phyloP scores from a whole-genome alignment of 1,140 invertebrate genomes.

The Aphidius gifuensis region DNA sequence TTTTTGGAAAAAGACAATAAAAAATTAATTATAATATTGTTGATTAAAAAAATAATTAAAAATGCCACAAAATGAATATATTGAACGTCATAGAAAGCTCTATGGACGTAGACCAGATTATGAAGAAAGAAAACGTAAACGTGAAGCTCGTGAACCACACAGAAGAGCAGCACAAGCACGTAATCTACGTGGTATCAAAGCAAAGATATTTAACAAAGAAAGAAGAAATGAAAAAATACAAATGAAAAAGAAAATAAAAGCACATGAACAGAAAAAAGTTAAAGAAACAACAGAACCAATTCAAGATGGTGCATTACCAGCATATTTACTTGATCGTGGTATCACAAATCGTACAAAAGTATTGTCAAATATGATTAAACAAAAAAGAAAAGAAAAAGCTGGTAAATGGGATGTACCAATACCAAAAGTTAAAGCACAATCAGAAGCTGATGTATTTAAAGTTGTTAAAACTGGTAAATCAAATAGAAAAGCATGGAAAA shows the following conservation, averaged over 20 bases:
- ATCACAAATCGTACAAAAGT: constrained; percentile 92
- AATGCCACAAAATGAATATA: constrained; percentile 99
- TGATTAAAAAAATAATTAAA: constrained; percentile 35
- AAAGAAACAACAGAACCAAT: constrained; percentile 82
- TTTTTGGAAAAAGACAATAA: no score
- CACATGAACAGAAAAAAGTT: constrained; percentile 86
- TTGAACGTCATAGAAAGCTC: constrained; percentile 94
- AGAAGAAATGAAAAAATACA: constrained; percentile 97
- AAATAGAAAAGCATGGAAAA: constrained; percentile 96
- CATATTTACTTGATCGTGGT: constrained; percentile 95
- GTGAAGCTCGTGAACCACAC: constrained; percentile 89
- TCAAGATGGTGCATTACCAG: constrained; percentile 88
- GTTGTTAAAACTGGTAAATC: constrained; percentile 93
- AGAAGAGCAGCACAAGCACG: constrained; percentile 86
- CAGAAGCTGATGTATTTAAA: constrained; percentile 98
- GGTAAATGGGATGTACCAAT: constrained; percentile 99
- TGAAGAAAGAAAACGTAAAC: constrained; percentile 95
- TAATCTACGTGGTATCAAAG: constrained; percentile 92
- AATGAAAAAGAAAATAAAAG: constrained; percentile 96
- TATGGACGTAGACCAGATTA: constrained; percentile 95
- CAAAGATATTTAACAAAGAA: constrained; percentile 96
- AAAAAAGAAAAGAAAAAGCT: constrained; percentile 99
- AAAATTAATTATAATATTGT: no score
- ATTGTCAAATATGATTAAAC: constrained; percentile 99
- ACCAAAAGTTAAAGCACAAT: constrained; percentile 95